These are phyloP conservation scores for Tetraodon nigroviridis DNA, from an alignment of 2,113 vertebrate species.

Conservation along the genomic window DNA sequence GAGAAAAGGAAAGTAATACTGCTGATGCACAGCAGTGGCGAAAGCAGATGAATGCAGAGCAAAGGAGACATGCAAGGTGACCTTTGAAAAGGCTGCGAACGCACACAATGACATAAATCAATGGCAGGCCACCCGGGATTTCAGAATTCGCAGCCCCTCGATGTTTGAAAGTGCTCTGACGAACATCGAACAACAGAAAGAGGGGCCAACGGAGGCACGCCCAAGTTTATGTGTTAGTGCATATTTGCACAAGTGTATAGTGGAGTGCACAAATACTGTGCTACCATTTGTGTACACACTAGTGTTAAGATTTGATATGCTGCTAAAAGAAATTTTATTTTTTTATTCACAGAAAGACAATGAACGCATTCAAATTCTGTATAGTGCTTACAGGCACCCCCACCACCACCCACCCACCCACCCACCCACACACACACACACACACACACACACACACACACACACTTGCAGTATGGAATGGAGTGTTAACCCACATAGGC, in stretches of 20 bases:
- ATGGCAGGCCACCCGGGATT: conserved; percentile 50
- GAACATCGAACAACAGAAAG: conserved; percentile 43
- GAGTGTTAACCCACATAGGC: conserved; percentile 38
- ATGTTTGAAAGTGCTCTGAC: conserved; percentile 50
- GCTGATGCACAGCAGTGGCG: conserved; percentile 38
- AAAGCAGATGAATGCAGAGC: conserved; percentile 43
- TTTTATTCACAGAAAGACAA: conserved; percentile 34
- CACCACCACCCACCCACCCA: conserved; percentile 23
- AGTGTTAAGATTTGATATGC: conserved; percentile 5
- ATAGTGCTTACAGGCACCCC: conserved; percentile 23
- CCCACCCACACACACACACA: conserved; percentile 22
- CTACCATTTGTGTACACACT: neutral
- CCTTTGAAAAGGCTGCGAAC: conserved; percentile 67
- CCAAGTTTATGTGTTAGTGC: conserved; percentile 12
- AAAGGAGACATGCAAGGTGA: conserved; percentile 67
- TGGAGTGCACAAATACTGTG: conserved; percentile 5
- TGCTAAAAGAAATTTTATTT: no score
- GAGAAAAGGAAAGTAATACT: conserved; percentile 35
- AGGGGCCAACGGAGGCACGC: conserved; percentile 12
- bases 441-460: neutral
- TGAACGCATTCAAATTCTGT: conserved; percentile 14
- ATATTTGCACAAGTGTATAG: conserved; percentile 21
- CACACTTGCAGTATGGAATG: no score
- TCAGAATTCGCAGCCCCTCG: conserved; percentile 49
- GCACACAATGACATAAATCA: conserved; percentile 73